Base-by-base conservation (phyloP, 2,888 invertebrate species). In the Conops quadrifasciatus region DNA sequence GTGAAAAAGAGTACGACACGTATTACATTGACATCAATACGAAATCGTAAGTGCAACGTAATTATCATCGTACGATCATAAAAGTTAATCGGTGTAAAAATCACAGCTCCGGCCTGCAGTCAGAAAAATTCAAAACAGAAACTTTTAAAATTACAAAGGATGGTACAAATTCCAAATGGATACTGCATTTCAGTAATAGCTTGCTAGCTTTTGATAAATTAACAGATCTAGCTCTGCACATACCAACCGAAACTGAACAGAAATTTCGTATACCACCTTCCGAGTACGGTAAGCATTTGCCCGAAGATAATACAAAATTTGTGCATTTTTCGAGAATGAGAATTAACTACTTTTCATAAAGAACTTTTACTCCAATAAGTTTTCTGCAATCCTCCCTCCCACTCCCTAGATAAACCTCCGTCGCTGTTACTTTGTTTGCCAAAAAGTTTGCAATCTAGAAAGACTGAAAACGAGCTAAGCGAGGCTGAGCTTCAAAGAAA, bases 21-120 rank as follows among this genome's bases (percentile, higher is more conserved):
- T 95, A 90, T 86, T 94, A 92, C 81, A 88, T 96, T 74, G 96
- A 96, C 83, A 92, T 93, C 36, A 93, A 94, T 81, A 89, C 90
- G 59, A 92, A 91, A 85, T 89, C 90, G 92, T 92, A 87, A 85
- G 79, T 76, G 59, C 70, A 21, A 51, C n/a, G n/a, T n/a, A n/a
- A n/a, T n/a, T n/a, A 15, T 5, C 47, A 26, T 19, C 30, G 53
- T 11, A 62, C 9, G 9, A 9, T 36, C 4, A 36, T 36, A 36
- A 36, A 36, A 36, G 4, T 36, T 36, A 36, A 36, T 36, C 9
- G 5, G 9, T 7, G 9, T 36, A 36, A 36, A 36, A 7, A 7
- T 7, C 36, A 30, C 4, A 62, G 51, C 24, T 70, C 66, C 2
- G 73, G 72, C 28, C 62, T 70, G 13, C 75, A 75, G 30, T 73